phyloP scores from a whole-genome alignment of 2,888 invertebrate species.

The Lepas anatifera region DNA sequence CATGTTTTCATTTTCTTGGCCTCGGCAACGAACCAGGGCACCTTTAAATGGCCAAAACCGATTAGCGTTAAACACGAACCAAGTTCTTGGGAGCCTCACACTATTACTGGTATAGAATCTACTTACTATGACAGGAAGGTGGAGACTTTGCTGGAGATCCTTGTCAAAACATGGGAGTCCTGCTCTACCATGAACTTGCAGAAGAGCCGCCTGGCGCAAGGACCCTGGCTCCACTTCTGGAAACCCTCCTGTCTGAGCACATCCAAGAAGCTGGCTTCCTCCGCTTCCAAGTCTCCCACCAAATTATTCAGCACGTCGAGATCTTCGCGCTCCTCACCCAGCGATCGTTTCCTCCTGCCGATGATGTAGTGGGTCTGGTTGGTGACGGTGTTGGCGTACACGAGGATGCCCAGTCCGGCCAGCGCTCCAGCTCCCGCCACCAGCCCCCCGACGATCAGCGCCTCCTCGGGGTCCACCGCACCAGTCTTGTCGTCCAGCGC shows the following conservation, averaged over 20 bases:
- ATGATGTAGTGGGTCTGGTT: conserved; percentile 12
- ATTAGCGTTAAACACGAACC: no score
- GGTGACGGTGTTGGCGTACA: conserved; percentile 6
- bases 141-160: background rate
- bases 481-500: background rate
- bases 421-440: conserved; percentile 2
- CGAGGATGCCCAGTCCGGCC: background rate
- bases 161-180: background rate
- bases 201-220: background rate
- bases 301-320: background rate
- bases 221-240: background rate
- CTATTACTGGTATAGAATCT: no score
- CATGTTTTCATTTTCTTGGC: no score
- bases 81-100: no score
- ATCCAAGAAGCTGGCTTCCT: background rate
- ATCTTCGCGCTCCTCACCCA: background rate
- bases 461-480: background rate
- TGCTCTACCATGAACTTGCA: conserved; percentile 5
- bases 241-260: background rate
- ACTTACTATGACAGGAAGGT: conserved; percentile 13
- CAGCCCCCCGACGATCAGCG: conserved; percentile 3
- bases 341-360: background rate
- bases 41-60: no score
- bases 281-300: background rate
- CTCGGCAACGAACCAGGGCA: no score